A percentile compares a stretch with the other conserved stretches of the same genome.
Evolutionary conservation across 2,113 vertebrate species (phyloP).

Genomic region (Sinosuthora webbiana): DNA sequence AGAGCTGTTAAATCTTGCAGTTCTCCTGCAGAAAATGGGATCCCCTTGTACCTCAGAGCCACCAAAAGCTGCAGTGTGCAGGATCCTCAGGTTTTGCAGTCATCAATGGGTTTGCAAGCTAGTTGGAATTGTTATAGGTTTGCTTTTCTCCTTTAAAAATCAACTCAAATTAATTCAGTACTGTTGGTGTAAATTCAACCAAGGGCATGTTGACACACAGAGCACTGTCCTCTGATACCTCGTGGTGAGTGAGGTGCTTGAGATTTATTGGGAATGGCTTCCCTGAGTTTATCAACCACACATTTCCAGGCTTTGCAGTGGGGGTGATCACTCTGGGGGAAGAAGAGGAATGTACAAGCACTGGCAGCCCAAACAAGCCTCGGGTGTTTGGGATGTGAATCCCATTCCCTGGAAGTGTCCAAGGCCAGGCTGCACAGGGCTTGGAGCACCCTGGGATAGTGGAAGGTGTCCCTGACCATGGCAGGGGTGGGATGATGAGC

Average conservation of each 20-base stretch:
- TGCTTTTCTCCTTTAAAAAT: neutral
- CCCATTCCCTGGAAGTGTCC: neutral
- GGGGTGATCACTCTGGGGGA: neutral
- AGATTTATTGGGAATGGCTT: neutral
- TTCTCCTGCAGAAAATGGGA: neutral
- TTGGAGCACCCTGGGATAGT: neutral
- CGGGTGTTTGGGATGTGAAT: neutral
- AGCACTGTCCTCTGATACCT: neutral
- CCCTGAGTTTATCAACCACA: neutral
- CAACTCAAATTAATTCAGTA: neutral
- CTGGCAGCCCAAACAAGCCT: neutral
- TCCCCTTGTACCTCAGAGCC: neutral
- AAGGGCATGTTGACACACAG: too few relatives aligned
- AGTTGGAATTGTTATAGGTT: neutral
- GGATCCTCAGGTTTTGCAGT: neutral
- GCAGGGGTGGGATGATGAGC: too few relatives aligned
- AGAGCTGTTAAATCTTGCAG: neutral
- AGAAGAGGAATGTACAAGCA: neutral
- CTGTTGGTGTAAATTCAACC: neutral
- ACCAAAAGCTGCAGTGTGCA: neutral
- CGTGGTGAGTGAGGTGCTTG: neutral
- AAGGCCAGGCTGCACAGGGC: rapidly evolving
- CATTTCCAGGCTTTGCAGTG: neutral
- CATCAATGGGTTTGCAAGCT: neutral
- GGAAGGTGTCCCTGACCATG: neutral